Base-by-base conservation (phyloP, 2,888 invertebrate species). In the Lochmaea capreae region DNA sequence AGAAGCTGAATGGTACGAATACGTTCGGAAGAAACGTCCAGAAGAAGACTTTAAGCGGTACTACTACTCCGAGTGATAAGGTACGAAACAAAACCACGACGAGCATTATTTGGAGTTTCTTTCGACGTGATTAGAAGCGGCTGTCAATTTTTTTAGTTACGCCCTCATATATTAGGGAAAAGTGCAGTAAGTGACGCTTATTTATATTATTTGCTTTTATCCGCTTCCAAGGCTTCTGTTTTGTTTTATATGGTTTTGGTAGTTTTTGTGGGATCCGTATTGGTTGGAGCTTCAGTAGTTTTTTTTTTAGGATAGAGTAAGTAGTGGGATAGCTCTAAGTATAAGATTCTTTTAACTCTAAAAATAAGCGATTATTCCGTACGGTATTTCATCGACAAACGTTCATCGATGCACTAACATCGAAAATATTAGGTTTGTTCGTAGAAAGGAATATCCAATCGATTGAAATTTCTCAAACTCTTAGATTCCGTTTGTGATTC, bases 61-160 rank as follows among this genome's bases (percentile, higher is more conserved):
- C 80, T 71, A 26, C 22, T n/a, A 18, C 65, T 49, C 11, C 58
- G 10, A 80, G 76, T 73, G 84, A 84, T 80, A 93, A 93, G 93
- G 93, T 93, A 92, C 93, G 93, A 86, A 87, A 90, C 87, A 91
- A 90, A 88, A 90, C 90, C 87, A 83, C 82, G 81, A 81, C 81
- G 69, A 90, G 90, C 87, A 92, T 74, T 74, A 54, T 92, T 90
- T 93, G 92, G 93, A 89, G 87, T 88, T 90, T 90, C 90, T 89
- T 90, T 89, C 89, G 91, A 90, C 87, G 86, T 85, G 87, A 88
- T 83, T 87, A 87, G 86, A 83, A 83, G 81, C 75, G 79, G 78
- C 80, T 77, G 82, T 57, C 79, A 79, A 82, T 83, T 82, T 80
- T 84, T 85, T 85, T 85, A 84, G 83, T 85, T 85, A 80, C 83